Base-by-base conservation (phyloP, 1,140 invertebrate genomes). In the Dysdera silvatica region DNA sequence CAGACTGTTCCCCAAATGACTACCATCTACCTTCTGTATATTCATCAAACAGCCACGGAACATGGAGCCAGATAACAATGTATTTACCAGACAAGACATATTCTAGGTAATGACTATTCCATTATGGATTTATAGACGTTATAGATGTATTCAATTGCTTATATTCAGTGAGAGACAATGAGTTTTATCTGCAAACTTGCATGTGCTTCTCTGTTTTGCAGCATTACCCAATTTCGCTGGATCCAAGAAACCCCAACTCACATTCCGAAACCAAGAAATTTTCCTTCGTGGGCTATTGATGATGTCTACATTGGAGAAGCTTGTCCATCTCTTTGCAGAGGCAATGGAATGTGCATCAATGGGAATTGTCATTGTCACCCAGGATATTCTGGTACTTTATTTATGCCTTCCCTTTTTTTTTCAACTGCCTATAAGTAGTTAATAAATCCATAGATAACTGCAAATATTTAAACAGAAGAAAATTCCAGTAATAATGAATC, bases 141-240 rank as follows among this genome's bases (percentile, higher is more conserved):
- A 35, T 8, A 23, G 3, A 29, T n/a, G 29, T 18, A 56, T 29
- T n/a, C 35, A 37, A 37, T 10, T 8, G 35, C 35, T n/a, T 37
- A 37, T 8, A 37, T 37, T 37, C 8, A 8, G 35, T n/a, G 8
- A 37, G n/a, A n/a, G n/a, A 10, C n/a, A 10, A 37, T 10, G n/a
- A 10, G 35, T 37, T 37, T 37, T 10, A 37, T 37, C 8, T 8
- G 8, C 35, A 14, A 20, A 14, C 35, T 37, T 37, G n/a, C 8
- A 37, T 37, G n/a, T 8, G 35, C n/a, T 37, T 37, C 8, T 8
- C 41, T 63, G 43, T 45, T 7, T 67, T 69, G 32, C 67, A 79
- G 78, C 35, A 70, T 71, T 14, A 78, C 76, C 18, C 73, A 77
- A 40, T 76, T 80, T 33, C 71, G 77, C 12, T 79, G 77, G 77